A percentile compares a stretch with the other conserved stretches of the same genome.
Conservation (phyloP, 2,113 vertebrate species). For the Hymenochirus boettgeri region DNA sequence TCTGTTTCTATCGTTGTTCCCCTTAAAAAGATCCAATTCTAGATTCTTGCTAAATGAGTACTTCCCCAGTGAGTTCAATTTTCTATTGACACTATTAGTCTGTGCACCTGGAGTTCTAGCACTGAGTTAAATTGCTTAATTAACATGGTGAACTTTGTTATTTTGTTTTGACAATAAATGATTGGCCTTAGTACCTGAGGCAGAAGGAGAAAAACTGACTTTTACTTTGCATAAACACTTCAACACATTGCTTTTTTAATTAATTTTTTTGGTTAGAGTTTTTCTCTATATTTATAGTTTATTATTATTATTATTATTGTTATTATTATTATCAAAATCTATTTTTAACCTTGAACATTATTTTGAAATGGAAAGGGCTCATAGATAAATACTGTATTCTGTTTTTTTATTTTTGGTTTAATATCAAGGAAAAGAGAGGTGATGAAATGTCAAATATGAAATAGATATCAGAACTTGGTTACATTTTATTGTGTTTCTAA, state of each 20-base stretch:
- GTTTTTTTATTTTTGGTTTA: no score
- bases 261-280: neutral
- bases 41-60: conserved; percentile 42
- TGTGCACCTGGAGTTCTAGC: conserved; percentile 42
- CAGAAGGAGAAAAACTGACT: conserved; percentile 39
- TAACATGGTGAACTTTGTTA: conserved; percentile 43
- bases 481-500: no score
- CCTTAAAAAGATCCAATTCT: conserved; percentile 39
- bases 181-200: conserved; percentile 42
- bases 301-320: neutral
- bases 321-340: no score
- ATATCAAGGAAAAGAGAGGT: no score
- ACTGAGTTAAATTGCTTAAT: conserved; percentile 42
- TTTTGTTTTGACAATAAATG: conserved; percentile 43
- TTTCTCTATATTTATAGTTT: neutral
- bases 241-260: neutral
- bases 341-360: no score
- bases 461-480: no score
- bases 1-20: conserved; percentile 20
- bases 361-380: no score
- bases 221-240: conserved; percentile 22
- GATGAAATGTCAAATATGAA: no score
- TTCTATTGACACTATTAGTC: conserved; percentile 44
- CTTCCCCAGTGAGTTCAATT: conserved; percentile 42
- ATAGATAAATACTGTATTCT: no score